Percentiles rank a stretch among this genome's conserved stretches.
phyloP scores from a whole-genome alignment of 1,140 invertebrate genomes.

The Aradophagus sp. region DNA sequence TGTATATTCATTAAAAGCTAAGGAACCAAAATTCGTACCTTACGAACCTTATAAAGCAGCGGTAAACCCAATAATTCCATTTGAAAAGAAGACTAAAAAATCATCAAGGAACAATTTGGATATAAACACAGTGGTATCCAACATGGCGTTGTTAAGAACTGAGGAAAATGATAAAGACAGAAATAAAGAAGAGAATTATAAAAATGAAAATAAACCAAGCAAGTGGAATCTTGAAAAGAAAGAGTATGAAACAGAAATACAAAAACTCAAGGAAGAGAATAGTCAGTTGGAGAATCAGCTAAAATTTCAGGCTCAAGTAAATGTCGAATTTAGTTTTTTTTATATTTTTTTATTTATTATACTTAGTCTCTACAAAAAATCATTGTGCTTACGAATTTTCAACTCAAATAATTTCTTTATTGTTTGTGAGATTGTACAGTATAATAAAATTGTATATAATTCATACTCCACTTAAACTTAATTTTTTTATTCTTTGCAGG shows the following conservation, averaged over 20 bases:
- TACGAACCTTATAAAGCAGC: constrained; percentile 92
- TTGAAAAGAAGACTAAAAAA: constrained; percentile 73
- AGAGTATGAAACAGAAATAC: constrained; percentile 75
- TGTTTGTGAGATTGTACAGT: no score
- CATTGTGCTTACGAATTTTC: no score
- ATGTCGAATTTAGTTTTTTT: constrained; percentile 71
- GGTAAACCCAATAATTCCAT: constrained; percentile 83
- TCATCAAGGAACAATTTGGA: constrained; percentile 80
- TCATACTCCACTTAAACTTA: no score
- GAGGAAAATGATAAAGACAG: constrained; percentile 70
- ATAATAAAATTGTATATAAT: no score
- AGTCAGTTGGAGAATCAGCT: constrained; percentile 81
- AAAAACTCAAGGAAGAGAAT: constrained; percentile 78
- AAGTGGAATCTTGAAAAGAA: constrained; percentile 68
- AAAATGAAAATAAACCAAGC: constrained; percentile 51
- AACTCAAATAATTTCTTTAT: no score
- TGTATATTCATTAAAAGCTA: constrained; percentile 76
- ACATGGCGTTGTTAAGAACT: constrained; percentile 80
- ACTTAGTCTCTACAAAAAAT: no score
- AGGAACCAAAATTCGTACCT: constrained; percentile 89
- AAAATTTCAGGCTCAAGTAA: constrained; percentile 81
- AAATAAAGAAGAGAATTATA: no score
- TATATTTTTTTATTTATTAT: constrained; percentile 6
- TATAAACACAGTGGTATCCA: constrained; percentile 80
- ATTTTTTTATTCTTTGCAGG: no score